phyloP scores from a whole-genome alignment of 1,140 invertebrate species.

The Aphelenchoides besseyi region DNA sequence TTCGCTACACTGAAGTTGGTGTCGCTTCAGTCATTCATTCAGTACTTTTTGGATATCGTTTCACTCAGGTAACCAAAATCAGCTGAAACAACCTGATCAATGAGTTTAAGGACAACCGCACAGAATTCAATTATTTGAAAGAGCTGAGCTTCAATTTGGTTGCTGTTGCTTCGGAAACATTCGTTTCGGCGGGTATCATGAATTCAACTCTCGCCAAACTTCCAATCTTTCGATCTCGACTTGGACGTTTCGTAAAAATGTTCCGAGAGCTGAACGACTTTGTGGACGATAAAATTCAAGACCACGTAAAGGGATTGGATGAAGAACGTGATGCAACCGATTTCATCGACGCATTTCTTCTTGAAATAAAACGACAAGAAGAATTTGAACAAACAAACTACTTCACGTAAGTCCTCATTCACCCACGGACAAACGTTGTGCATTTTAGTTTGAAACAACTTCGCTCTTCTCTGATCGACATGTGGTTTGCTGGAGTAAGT shows the following conservation, averaged over 20 bases:
- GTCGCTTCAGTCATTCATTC: not conserved
- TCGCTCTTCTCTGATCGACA: not conserved
- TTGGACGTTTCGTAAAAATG: not conserved
- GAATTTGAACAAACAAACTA: not conserved
- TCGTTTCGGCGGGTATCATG: not conserved
- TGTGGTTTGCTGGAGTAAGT: conserved; percentile 28
- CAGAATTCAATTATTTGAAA: conserved; percentile 1
- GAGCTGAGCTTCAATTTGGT: not conserved
- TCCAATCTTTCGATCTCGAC: not conserved
- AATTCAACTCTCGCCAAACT: not conserved
- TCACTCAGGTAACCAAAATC: too few species aligned
- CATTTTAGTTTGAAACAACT: conserved; percentile 21
- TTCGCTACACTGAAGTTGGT: not conserved
- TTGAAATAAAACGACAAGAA: conserved; percentile 8
- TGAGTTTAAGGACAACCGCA: not conserved
- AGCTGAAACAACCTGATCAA: too few species aligned
- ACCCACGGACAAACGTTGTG: too few species aligned
- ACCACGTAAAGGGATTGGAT: not conserved
- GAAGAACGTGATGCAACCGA: not conserved
- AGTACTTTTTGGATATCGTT: not conserved
- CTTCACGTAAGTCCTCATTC: conserved; percentile 12
- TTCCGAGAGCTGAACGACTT: conserved; percentile 8
- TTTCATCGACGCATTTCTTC: conserved; percentile 14
- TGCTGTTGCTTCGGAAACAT: not conserved
- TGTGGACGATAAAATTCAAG: conserved; percentile 5